Percentiles rank a stretch among this genome's conserved stretches.
These are phyloP conservation scores for Origma solitaria DNA, from an alignment of 2,113 vertebrate species.

Conservation along the genomic window DNA sequence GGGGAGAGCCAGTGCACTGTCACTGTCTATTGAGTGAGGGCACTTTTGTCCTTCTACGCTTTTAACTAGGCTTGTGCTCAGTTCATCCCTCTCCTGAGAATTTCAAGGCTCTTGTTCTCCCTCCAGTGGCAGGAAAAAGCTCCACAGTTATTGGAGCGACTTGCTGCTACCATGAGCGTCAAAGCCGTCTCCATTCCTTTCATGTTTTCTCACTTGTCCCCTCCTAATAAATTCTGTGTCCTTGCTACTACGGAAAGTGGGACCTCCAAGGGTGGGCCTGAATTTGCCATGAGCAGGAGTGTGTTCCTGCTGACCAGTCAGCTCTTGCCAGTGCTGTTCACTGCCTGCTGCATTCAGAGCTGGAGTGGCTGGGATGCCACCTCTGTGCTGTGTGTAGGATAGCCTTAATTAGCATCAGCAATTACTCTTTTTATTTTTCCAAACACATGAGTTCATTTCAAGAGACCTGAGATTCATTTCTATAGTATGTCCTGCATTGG, in stretches of 20 bases:
- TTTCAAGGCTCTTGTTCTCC: slow-evolving; percentile 2
- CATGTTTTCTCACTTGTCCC: background rate
- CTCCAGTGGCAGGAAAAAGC: slow-evolving; percentile 12
- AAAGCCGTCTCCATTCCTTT: background rate
- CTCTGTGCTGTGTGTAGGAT: background rate
- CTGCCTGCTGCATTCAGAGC: background rate
- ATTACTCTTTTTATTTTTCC: background rate
- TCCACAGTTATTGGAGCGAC: background rate
- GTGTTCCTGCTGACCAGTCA: background rate
- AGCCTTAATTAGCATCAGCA: slow-evolving; percentile 6
- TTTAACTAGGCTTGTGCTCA: background rate
- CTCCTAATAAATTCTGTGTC: background rate
- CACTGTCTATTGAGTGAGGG: background rate
- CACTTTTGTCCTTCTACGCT: background rate
- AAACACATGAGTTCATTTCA: slow-evolving; percentile 7
- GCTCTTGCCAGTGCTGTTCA: background rate
- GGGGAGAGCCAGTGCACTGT: background rate
- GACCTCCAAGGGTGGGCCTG: background rate
- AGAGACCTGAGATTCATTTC: slow-evolving; percentile 26
- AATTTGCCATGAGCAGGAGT: background rate
- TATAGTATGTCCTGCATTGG: background rate
- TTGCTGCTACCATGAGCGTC: background rate
- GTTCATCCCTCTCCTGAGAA: background rate
- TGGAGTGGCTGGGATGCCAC: background rate
- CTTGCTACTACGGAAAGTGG: background rate